phyloP scores from a whole-genome alignment of 2,113 vertebrate genomes.

The Zosterops borbonicus region DNA sequence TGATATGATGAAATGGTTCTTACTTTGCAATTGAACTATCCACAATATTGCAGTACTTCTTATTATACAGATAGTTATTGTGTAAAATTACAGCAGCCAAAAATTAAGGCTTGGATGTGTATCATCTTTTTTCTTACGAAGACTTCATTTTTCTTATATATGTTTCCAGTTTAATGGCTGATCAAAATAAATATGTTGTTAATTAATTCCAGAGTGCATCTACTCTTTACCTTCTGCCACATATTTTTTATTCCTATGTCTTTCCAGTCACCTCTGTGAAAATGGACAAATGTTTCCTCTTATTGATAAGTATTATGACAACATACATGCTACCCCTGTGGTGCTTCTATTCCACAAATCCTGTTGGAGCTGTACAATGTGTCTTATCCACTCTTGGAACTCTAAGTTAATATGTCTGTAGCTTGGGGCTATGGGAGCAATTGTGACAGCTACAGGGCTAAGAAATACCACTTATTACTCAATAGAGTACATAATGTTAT shows the following conservation, averaged over 20 bases:
- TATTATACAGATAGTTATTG: not conserved
- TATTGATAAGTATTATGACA: not conserved
- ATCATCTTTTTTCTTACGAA: not conserved
- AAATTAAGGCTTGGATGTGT: not conserved
- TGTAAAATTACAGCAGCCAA: not conserved
- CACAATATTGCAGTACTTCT: not conserved
- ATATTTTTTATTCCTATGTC: not conserved
- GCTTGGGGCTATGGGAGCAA: not conserved
- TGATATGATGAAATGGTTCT: not conserved
- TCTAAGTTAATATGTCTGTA: not conserved
- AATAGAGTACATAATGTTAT: not conserved
- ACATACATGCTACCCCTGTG: fast-evolving
- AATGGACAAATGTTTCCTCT: not conserved
- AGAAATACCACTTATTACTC: not conserved
- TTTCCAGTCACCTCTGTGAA: not conserved
- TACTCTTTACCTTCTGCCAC: not conserved
- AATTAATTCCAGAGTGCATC: not conserved
- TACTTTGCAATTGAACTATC: not conserved
- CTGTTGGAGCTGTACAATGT: fast-evolving
- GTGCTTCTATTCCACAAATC: not conserved
- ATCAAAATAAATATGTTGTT: not conserved
- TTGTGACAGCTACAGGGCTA: not conserved
- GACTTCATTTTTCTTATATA: not conserved
- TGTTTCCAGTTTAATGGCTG: not conserved
- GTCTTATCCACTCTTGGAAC: not conserved